Base-by-base conservation (phyloP, 2,888 invertebrate species). In the Drosophila mayaguana region DNA sequence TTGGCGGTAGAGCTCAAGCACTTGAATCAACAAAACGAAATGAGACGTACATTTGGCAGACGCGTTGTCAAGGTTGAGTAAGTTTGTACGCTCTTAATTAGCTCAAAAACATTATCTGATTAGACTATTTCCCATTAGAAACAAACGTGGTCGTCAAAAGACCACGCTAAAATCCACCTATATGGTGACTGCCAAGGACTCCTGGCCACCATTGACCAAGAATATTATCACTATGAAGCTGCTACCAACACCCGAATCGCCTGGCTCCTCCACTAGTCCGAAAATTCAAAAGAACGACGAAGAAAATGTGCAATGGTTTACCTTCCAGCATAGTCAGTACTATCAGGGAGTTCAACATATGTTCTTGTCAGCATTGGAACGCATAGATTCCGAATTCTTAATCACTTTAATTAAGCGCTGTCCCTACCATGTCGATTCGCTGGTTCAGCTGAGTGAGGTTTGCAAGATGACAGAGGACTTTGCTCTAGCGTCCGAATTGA, bases 401-500 rank as follows among this genome's bases (percentile, higher is more conserved):
- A 95, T 96, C 78, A 96, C 94, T 73, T 94, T 97, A 68, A 94
- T 97, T 56, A 95, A 96, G 81, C 93, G 94, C 36, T 95, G 96
- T 91, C 96, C 96, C 0, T 97, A 96, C 90, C 97, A 97, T 88
- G 95, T 97, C 42, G 97, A 97, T 91, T 95, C 96, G 1, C 93
- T 97, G 57, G 94, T 97, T 63, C 97, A 97, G 91, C 92, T 97
- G 46, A 96, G 97, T 63, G 97, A 97, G 91, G 94, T 97, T 57
- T 96, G 96, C 69, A 93, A 93, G 86, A 94, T 96, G 89, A 96
- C 95, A 69, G 97, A 97, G 90, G 97, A 97, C 92, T 94, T 95
- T 72, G 95, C 96, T 57, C 95, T 96, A 94, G 96, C 97, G 7
- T 95, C 96, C 32, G 96, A 96, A 91, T 93, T 97, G 9, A 95